Base-by-base conservation (phyloP, 1,140 invertebrate species). In the Pseudoatta argentina region DNA sequence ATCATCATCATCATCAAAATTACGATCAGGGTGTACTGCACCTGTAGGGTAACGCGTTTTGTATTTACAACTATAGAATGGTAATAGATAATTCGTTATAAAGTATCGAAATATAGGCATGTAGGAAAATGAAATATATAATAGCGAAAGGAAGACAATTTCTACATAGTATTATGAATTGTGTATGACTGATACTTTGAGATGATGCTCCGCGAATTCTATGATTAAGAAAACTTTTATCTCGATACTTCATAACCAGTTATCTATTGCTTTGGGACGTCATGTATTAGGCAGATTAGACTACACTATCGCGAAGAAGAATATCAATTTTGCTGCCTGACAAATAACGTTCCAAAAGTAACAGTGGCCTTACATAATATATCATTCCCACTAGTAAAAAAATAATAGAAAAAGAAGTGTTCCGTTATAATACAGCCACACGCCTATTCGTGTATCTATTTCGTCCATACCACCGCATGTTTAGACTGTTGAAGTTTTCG, bases 21-120 rank as follows among this genome's bases (percentile, higher is more conserved):
- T 91, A 94, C 18, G 95, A 96, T 86, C 95, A 96, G 87, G 95
- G 95, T 89, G 95, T 96, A 66, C 90, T 96, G 67, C 96, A 96
- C 91, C 93, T 96, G 72, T 96, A 94, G 91, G 88, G 24, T 44
- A 51, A 48, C 12, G n/a, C n/a, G 53, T 44, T 8, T 64, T 48
- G 3, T 27, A 78, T 78, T 44, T 64, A 64, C 34, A 2, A 64
- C 44, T 24, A 30, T 64, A 30, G 14, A 44, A 69, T 48, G 24
- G 34, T 34, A 66, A 21, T 48, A 16, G 8, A 51, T 18, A 10
- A 63, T 24, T 18, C 16, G 0, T 30, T 30, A 24, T 14, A 14
- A 64, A 66, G 21, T 64, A 34, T 78, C 24, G 7, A 64, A 14
- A 16, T 66, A 34, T 16, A 21, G 7, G 12, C 27, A 16, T n/a